These are phyloP conservation scores for Arion vulgaris DNA, from an alignment of 1,140 invertebrate genomes.

Conservation along the genomic window DNA sequence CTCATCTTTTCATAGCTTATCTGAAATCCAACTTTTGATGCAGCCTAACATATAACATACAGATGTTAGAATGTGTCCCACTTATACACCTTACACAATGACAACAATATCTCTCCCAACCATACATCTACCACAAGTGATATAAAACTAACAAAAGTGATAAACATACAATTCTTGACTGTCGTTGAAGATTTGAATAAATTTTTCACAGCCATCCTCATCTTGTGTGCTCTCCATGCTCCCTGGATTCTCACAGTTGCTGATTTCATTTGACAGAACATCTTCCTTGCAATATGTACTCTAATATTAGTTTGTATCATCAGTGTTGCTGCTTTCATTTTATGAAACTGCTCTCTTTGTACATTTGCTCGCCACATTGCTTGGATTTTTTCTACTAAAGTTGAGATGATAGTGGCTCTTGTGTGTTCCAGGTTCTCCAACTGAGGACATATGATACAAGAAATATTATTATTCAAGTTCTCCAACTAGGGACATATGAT, in stretches of 20 bases:
- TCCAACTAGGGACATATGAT: too few species aligned
- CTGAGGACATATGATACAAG: not conserved
- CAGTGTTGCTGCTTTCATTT: conserved; percentile 22
- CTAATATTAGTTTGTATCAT: conserved; percentile 32
- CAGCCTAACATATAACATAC: too few species aligned
- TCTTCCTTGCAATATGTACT: not conserved
- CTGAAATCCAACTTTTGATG: too few species aligned
- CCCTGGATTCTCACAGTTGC: conserved; percentile 12
- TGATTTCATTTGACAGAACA: not conserved
- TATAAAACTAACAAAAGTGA: not conserved
- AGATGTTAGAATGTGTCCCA: too few species aligned
- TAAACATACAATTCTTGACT: not conserved
- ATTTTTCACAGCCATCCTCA: not conserved
- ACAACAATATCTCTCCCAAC: too few species aligned
- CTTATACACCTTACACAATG: too few species aligned
- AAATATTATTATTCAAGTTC: too few species aligned
- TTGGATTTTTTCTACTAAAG: conserved; percentile 16
- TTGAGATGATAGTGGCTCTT: not conserved
- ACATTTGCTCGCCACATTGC: conserved; percentile 28
- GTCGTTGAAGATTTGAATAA: not conserved
- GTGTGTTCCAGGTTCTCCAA: conserved; percentile 8
- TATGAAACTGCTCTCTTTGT: not conserved
- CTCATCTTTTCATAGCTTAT: too few species aligned
- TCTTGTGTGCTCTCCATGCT: not conserved
- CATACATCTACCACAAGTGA: too few species aligned